Percentiles rank a stretch among this genome's conserved stretches.
phyloP scores from a whole-genome alignment of 1,140 invertebrate genomes.

The Drosophila insularis region DNA sequence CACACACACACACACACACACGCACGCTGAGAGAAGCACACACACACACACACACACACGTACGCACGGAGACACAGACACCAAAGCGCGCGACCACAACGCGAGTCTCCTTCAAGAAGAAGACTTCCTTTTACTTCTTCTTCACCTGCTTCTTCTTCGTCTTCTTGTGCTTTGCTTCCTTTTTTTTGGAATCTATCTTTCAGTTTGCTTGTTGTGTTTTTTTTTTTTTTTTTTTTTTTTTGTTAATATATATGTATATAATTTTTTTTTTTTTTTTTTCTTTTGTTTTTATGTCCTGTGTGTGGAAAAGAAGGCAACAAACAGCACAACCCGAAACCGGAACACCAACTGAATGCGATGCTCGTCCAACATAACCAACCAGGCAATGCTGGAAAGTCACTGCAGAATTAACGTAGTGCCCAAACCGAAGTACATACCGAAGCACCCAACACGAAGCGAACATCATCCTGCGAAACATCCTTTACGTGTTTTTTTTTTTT shows the following conservation, averaged over 20 bases:
- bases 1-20: conserved; percentile 28
- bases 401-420: conserved; percentile 44
- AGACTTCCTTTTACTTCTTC: conserved; percentile 24
- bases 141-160: conserved; percentile 20
- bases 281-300: conserved; percentile 39
- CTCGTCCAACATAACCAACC: conserved; percentile 62
- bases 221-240: neutral
- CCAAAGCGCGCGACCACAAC: conserved; percentile 58
- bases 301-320: conserved; percentile 81
- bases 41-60: conserved; percentile 20
- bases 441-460: no score
- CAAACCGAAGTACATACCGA: conserved; percentile 26
- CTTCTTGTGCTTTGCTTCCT: conserved; percentile 23
- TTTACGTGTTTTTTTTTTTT: neutral
- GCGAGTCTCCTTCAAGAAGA: conserved; percentile 40
- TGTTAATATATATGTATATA: neutral
- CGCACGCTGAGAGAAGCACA: conserved; percentile 6
- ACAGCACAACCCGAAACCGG: conserved; percentile 83
- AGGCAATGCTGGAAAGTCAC: conserved; percentile 68
- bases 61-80: conserved; percentile 36
- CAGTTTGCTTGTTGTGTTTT: neutral
- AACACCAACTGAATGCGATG: conserved; percentile 82
- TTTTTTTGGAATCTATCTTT: conserved; percentile 4
- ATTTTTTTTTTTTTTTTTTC: neutral
- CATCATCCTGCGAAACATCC: conserved; percentile 47